Conservation (phyloP, 2,113 vertebrate genomes). For the Hucho hucho region DNA sequence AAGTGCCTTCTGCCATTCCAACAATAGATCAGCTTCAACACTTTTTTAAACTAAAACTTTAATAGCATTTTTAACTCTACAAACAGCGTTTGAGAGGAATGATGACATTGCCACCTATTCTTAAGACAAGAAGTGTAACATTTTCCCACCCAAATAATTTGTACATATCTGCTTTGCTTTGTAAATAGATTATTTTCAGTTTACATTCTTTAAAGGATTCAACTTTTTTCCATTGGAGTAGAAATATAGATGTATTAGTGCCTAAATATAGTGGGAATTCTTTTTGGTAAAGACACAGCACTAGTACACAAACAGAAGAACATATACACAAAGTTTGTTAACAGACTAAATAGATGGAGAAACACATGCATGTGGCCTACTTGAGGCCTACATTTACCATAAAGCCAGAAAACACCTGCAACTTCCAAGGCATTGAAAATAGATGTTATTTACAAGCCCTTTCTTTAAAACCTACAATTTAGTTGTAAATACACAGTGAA, state of each 20-base stretch:
- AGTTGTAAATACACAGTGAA: too few species aligned
- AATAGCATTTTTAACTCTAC: slow-evolving; percentile 27
- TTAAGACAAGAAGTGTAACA: slow-evolving; percentile 9
- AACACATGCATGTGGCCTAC: neutral
- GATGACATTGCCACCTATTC: slow-evolving; percentile 45
- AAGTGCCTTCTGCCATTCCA: slow-evolving; percentile 71
- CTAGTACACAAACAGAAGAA: slow-evolving; percentile 48
- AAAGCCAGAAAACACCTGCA: neutral
- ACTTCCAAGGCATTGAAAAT: too few species aligned
- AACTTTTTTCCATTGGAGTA: slow-evolving; percentile 38
- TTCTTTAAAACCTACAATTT: too few species aligned
- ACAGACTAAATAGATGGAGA: neutral
- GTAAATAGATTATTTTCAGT: slow-evolving; percentile 65
- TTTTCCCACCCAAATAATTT: slow-evolving; percentile 20
- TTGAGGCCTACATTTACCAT: neutral
- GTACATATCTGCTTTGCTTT: slow-evolving; percentile 50
- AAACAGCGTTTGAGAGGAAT: slow-evolving; percentile 74
- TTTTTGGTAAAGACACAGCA: slow-evolving; percentile 59
- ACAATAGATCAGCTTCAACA: slow-evolving; percentile 10
- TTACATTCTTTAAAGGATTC: slow-evolving; percentile 58
- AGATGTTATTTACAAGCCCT: too few species aligned
- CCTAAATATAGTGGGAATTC: slow-evolving; percentile 68
- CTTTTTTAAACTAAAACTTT: neutral
- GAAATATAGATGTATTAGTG: slow-evolving; percentile 65
- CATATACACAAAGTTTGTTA: neutral